A percentile compares a stretch with the other conserved stretches of the same genome.
These are phyloP conservation scores for Rhagologus leucostigma DNA, from an alignment of 2,113 vertebrate species.

Conservation along the genomic window DNA sequence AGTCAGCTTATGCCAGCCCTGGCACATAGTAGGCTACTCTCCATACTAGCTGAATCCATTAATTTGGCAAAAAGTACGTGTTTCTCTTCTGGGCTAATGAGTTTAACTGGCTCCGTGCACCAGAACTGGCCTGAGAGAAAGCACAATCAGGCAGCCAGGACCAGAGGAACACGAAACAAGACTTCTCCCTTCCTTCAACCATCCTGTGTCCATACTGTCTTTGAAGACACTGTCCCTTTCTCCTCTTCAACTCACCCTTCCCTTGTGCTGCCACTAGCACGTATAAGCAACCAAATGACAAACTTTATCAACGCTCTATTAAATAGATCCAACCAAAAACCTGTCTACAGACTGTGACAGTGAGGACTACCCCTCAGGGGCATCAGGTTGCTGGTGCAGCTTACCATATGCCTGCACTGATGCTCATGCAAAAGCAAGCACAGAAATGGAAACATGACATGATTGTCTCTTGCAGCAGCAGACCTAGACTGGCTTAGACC, in stretches of 20 bases:
- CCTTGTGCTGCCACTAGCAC: background rate
- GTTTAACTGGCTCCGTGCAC: background rate
- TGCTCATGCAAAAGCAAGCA: background rate
- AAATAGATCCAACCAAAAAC: background rate
- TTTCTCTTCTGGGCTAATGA: background rate
- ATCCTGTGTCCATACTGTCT: accelerated
- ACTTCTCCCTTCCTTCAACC: background rate
- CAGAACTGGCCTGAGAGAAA: background rate
- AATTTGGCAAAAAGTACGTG: background rate
- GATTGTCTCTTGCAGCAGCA: background rate
- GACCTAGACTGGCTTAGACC: background rate
- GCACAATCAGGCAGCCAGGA: background rate
- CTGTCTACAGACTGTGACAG: accelerated
- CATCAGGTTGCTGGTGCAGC: background rate
- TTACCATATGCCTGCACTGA: background rate
- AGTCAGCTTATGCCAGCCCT: background rate
- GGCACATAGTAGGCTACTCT: background rate
- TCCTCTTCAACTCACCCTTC: background rate
- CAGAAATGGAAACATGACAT: background rate
- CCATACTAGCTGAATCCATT: background rate
- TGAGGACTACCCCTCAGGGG: background rate
- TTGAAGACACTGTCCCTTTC: background rate
- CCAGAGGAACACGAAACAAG: background rate
- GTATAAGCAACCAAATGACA: background rate
- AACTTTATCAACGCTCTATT: background rate